Evolutionary conservation across 2,797 vertebrate genomes (phyloP).

Genomic region (Eutrigla gurnardus): DNA sequence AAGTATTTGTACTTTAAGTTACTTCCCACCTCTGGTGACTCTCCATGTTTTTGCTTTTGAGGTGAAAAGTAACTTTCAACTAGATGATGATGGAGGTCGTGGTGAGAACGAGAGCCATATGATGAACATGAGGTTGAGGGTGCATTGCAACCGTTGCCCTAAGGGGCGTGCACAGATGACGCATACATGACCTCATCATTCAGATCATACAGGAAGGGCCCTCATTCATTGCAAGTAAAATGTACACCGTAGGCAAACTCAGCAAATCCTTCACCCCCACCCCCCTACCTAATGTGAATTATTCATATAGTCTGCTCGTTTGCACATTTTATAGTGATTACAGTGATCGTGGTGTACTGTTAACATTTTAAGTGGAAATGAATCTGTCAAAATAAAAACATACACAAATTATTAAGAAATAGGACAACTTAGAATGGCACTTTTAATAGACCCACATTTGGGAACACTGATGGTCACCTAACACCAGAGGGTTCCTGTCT

Average conservation of each 20-base stretch:
- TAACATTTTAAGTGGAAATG: neutral
- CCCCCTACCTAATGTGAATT: neutral
- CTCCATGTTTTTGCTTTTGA: conserved; percentile 19
- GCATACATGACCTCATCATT: conserved; percentile 15
- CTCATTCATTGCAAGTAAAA: neutral
- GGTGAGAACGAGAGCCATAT: conserved; percentile 1
- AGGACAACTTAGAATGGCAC: neutral
- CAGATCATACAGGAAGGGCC: neutral
- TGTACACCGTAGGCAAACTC: neutral
- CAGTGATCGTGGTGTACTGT: neutral
- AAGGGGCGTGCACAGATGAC: neutral
- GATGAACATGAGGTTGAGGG: conserved; percentile 3
- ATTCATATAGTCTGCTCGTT: neutral
- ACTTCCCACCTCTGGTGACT: conserved; percentile 20
- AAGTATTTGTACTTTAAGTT: too few species aligned
- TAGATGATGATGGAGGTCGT: neutral
- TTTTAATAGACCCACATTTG: too few species aligned
- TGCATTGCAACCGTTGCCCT: neutral
- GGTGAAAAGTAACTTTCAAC: conserved; percentile 41
- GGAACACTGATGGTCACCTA: neutral
- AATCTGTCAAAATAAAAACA: neutral
- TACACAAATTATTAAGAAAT: neutral
- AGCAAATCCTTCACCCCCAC: neutral
- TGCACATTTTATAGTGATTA: neutral
- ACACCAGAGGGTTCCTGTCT: neutral